Conservation (phyloP, 2,113 vertebrate species). For the Planiliza haematocheilus region DNA sequence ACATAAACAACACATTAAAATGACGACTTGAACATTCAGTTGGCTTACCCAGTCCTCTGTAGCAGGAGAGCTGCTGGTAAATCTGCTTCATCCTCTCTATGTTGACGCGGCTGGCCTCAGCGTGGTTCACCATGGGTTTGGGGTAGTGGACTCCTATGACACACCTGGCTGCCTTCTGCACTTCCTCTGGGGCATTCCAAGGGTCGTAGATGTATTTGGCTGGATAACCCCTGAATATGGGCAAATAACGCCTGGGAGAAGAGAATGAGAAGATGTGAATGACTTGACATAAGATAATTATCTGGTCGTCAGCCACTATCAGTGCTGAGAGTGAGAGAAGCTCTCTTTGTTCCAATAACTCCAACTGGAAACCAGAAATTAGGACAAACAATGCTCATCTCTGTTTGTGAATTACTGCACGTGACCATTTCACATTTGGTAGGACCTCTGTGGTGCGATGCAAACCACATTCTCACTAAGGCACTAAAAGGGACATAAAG, state of each 20-base stretch:
- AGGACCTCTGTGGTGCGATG: neutral
- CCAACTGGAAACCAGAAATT: neutral
- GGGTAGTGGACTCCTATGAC: constrained; percentile 94
- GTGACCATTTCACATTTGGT: constrained; percentile 6
- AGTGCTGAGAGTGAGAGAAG: too few relatives aligned
- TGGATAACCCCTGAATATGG: constrained; percentile 91
- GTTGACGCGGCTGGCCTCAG: constrained; percentile 93
- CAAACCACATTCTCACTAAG: neutral
- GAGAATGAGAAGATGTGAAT: constrained; percentile 18
- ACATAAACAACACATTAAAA: too few relatives aligned
- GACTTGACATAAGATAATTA: neutral
- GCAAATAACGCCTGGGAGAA: constrained; percentile 89
- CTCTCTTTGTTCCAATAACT: too few relatives aligned
- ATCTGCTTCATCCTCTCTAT: constrained; percentile 98
- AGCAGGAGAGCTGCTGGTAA: constrained; percentile 95
- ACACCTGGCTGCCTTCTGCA: constrained; percentile 94
- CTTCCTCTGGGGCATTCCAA: constrained; percentile 93
- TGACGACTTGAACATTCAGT: too few relatives aligned
- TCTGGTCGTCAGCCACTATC: neutral
- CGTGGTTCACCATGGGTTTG: constrained; percentile 95
- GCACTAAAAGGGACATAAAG: neutral
- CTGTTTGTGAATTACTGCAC: neutral
- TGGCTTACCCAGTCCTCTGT: constrained; percentile 90
- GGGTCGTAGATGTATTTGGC: constrained; percentile 97
- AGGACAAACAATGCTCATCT: neutral